These are phyloP conservation scores for Slavum lentiscoides DNA, from an alignment of 2,888 invertebrate species.

Conservation along the genomic window DNA sequence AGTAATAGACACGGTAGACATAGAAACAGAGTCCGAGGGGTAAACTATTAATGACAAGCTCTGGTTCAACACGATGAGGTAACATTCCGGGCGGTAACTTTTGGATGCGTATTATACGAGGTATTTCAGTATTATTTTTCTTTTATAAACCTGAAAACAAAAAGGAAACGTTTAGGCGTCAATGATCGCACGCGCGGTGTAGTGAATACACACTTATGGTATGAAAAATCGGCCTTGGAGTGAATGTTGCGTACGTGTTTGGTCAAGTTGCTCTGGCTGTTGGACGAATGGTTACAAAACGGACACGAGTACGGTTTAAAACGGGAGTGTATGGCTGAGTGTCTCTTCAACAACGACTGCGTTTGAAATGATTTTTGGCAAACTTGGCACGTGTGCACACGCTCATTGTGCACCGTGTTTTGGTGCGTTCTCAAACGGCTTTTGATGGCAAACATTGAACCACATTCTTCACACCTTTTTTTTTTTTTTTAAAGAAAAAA, in stretches of 20 bases:
- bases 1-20: background rate
- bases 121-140: conserved; percentile 7
- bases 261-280: conserved; percentile 42
- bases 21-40: background rate
- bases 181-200: background rate
- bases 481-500: background rate
- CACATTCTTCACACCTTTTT: conserved; percentile 46
- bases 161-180: background rate
- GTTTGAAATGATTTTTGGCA: conserved; percentile 46
- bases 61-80: background rate
- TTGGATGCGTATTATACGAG: background rate
- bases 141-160: conserved; percentile 34
- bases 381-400: conserved; percentile 17
- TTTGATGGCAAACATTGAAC: conserved; percentile 47
- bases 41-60: background rate
- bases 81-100: background rate
- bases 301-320: conserved; percentile 42
- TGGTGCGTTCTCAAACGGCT: conserved; percentile 34
- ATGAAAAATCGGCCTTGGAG: conserved; percentile 20
- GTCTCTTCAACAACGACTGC: conserved; percentile 22
- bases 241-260: conserved; percentile 51
- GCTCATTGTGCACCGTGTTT: conserved; percentile 38
- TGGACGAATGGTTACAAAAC: conserved; percentile 40
- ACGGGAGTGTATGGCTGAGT: conserved; percentile 35
- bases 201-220: conserved; percentile 28